Evolutionary conservation across 2,797 vertebrate species (phyloP).

Genomic region (Enteromius paludinosus): DNA sequence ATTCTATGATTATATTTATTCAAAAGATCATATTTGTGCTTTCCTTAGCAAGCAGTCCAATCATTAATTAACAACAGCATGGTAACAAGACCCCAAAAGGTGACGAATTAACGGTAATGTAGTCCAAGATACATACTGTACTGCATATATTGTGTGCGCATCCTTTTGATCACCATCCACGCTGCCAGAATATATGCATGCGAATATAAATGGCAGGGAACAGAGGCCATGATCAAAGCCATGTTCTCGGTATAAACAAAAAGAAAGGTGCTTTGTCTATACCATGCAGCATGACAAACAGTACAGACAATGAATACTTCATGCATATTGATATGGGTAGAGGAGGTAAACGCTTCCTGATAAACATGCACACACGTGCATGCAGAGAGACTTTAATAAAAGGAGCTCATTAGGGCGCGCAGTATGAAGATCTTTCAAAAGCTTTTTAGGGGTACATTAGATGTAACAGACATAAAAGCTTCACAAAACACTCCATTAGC

Average conservation of each 20-base stretch:
- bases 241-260: constrained; percentile 29
- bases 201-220: constrained; percentile 43
- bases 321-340: constrained; percentile 61
- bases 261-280: constrained; percentile 57
- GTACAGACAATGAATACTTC: constrained; percentile 57
- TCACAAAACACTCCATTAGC: constrained; percentile 62
- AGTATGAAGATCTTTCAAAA: constrained; percentile 63
- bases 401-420: constrained; percentile 56
- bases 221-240: constrained; percentile 57
- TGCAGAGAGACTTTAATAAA: constrained; percentile 50
- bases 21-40: background rate
- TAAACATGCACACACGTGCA: constrained; percentile 25
- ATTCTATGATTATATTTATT: background rate
- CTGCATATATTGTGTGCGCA: constrained; percentile 44
- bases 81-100: constrained; percentile 51
- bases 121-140: constrained; percentile 45
- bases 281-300: constrained; percentile 55
- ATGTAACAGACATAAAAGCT: constrained; percentile 60
- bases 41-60: background rate
- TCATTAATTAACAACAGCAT: constrained; percentile 56
- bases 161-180: constrained; percentile 56
- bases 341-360: constrained; percentile 53
- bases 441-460: constrained; percentile 62
- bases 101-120: constrained; percentile 58
- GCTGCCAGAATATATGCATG: constrained; percentile 58